Evolutionary conservation across 2,113 vertebrate genomes (phyloP).

Genomic region (Ciconia stormi): DNA sequence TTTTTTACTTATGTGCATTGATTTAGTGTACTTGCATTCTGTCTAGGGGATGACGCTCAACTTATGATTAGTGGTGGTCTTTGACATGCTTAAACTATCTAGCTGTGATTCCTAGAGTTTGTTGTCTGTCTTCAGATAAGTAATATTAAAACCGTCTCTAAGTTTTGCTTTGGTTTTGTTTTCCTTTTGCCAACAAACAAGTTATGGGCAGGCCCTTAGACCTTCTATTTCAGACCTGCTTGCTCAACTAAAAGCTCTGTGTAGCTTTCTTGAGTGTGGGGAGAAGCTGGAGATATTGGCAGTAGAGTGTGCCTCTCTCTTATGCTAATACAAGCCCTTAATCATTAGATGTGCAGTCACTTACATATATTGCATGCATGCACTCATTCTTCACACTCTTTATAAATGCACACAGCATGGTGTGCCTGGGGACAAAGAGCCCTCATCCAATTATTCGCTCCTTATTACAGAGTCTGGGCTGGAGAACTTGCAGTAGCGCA

Average conservation of each 20-base stretch:
- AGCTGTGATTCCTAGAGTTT: background rate
- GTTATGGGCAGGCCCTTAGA: background rate
- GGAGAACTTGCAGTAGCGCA: background rate
- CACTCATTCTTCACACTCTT: background rate
- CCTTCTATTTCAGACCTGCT: background rate
- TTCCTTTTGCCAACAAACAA: background rate
- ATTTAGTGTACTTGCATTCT: background rate
- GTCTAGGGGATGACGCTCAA: background rate
- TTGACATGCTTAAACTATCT: background rate
- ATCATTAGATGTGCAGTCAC: background rate
- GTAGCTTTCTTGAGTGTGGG: background rate
- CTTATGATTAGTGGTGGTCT: background rate
- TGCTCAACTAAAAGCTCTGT: background rate
- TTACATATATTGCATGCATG: accelerated
- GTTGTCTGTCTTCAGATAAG: background rate
- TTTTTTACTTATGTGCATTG: background rate
- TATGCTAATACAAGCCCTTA: background rate
- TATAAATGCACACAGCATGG: background rate
- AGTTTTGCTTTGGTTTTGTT: background rate
- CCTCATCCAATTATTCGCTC: background rate
- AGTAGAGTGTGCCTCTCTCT: background rate
- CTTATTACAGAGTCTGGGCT: background rate
- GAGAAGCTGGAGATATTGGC: background rate
- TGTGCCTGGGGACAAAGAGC: background rate
- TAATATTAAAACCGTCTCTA: background rate